phyloP scores from a whole-genome alignment of 2,113 vertebrate genomes.

The Catharus fuscescens region DNA sequence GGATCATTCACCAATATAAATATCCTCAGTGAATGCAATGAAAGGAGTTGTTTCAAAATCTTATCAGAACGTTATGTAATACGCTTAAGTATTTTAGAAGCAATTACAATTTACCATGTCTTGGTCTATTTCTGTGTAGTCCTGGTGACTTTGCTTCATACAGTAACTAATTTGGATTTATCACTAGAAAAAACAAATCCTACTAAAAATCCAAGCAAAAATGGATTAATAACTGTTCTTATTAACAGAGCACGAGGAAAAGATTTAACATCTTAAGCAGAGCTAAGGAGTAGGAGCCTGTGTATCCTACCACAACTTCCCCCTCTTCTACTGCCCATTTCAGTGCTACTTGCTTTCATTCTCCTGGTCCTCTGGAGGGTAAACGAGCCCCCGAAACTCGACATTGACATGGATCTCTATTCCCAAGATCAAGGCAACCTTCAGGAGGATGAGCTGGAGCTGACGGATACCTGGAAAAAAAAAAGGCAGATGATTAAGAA shows the following conservation, averaged over 20 bases:
- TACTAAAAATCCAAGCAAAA: not conserved
- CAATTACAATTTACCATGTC: not conserved
- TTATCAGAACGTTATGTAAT: not conserved
- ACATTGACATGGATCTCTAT: slow-evolving; percentile 97
- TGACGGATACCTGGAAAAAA: slow-evolving; percentile 91
- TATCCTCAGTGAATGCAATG: not conserved
- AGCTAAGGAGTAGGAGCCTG: not conserved
- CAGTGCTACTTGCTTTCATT: slow-evolving; percentile 84
- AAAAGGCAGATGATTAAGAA: not conserved
- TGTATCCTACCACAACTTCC: not conserved
- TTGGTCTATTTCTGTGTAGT: not conserved
- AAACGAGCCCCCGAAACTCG: slow-evolving; percentile 92
- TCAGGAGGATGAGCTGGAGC: slow-evolving; percentile 95
- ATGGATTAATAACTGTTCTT: not conserved
- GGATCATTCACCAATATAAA: not conserved
- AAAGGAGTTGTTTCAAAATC: not conserved
- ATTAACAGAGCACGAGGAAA: not conserved
- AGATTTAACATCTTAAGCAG: not conserved
- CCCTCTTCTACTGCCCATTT: not conserved
- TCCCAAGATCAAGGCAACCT: slow-evolving; percentile 94
- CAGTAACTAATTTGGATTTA: not conserved
- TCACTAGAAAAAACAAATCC: not conserved
- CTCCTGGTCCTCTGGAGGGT: slow-evolving; percentile 94
- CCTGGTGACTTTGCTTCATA: not conserved
- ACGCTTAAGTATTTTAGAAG: not conserved